A percentile compares a stretch with the other conserved stretches of the same genome.
Evolutionary conservation across 2,797 vertebrate genomes (phyloP).

Genomic region (Oreochromis grahami): DNA sequence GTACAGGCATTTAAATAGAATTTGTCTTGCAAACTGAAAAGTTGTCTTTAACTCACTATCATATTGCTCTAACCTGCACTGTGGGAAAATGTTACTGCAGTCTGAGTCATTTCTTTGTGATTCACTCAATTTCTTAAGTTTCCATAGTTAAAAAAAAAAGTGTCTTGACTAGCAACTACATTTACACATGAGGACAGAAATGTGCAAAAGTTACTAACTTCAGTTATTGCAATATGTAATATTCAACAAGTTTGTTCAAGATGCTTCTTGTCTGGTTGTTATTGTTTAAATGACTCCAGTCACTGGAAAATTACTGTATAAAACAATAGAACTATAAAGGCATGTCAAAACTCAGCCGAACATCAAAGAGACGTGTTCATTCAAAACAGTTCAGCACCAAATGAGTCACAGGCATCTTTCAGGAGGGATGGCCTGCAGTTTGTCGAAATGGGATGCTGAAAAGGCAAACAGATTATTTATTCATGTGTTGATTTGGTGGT

Average conservation of each 20-base stretch:
- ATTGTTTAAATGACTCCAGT: conserved; percentile 16
- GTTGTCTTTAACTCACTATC: not conserved
- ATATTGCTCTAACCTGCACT: not conserved
- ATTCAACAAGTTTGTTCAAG: conserved; percentile 13
- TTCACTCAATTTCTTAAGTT: not conserved
- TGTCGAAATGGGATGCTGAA: conserved; percentile 59
- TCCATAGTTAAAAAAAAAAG: not conserved
- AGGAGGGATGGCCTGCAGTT: conserved; percentile 45
- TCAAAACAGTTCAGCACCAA: conserved; percentile 47
- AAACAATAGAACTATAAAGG: conserved; percentile 44
- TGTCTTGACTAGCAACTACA: not conserved
- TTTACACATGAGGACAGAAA: not conserved
- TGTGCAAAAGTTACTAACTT: not conserved
- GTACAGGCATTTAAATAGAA: rapidly evolving
- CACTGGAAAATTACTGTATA: conserved; percentile 18
- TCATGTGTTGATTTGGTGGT: conserved; percentile 60
- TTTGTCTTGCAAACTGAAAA: not conserved
- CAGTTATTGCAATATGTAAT: conserved; percentile 1
- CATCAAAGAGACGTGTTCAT: conserved; percentile 52
- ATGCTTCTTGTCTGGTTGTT: conserved; percentile 7
- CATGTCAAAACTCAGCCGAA: conserved; percentile 27
- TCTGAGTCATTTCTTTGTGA: not conserved
- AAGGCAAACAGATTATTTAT: conserved; percentile 68
- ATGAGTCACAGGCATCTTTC: conserved; percentile 55
- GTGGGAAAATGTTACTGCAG: not conserved